A percentile compares a stretch with the other conserved stretches of the same genome.
Conservation (phyloP, 2,113 vertebrate species). For the Porphyrio hochstetteri region DNA sequence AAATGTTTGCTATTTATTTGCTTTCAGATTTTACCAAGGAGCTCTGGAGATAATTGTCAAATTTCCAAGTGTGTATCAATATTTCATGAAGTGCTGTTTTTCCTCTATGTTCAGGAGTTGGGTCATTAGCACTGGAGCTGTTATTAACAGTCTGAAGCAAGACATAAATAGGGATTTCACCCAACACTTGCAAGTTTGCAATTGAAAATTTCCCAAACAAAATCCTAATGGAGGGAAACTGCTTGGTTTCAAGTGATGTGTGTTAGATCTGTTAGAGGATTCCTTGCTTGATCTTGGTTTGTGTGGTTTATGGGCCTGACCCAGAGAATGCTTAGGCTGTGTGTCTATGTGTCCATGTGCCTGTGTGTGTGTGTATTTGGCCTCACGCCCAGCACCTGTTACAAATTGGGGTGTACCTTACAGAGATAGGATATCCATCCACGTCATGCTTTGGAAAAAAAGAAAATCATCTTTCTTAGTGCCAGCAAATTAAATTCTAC, state of each 20-base stretch:
- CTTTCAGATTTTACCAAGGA: constrained; percentile 45
- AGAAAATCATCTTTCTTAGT: not conserved
- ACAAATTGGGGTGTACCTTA: not conserved
- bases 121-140: constrained; percentile 1
- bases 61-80: constrained; percentile 50
- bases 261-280: not conserved
- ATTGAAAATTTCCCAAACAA: not conserved
- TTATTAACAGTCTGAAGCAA: not conserved
- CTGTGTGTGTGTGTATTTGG: not conserved
- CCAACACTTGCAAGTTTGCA: not conserved
- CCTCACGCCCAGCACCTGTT: not conserved
- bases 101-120: not conserved
- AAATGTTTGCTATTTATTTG: constrained; percentile 55
- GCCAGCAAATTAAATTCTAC: not conserved
- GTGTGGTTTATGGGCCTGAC: not conserved
- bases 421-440: constrained; percentile 18
- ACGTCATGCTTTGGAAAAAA: not conserved
- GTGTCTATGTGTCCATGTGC: not conserved
- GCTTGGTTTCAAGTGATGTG: not conserved
- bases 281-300: not conserved
- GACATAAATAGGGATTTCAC: not conserved
- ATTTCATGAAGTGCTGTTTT: constrained; percentile 59
- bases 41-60: constrained; percentile 57
- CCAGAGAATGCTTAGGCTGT: not conserved
- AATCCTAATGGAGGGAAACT: not conserved